Evolutionary conservation across 2,888 invertebrate species (phyloP), one percentile per base, ranked within the genome.

Genomic region (Nemapogon koenigi): DNA sequence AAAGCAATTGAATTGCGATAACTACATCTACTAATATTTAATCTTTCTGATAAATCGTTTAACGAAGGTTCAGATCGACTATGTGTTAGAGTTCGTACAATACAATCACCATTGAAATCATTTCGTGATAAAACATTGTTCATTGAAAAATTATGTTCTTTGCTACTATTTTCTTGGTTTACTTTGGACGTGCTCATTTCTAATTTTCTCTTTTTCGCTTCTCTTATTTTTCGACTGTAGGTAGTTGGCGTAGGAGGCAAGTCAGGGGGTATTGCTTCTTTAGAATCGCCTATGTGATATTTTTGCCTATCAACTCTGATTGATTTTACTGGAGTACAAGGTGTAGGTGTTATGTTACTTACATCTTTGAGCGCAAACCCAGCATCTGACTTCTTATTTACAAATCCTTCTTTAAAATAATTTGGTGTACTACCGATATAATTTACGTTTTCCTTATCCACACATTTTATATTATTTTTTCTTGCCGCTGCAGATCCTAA

Each of bases 331-430:
- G 79, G 72, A 1, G 73, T 76, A 0, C 53, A 56, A 11, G 71
- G 61, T 13, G 65, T 82, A 1, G 84, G 83, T 2, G 84, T 83
- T n/a, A 84, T 69, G 49, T 84, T 85, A 50, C 84, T 84, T 6
- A 84, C 82, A 52, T 85, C 84, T 57, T 83, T 78, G 0, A 84
- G 59, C 7, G 75, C 76, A 38, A 65, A 49, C 1, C 60, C 72
- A 46, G 81, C 82, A 16, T 70, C 53, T 4, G 50, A 41, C 10
- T 59, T 56, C 56, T 83, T 84, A 41, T 82, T 82, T 2, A 67
- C 49, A 16, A 82, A 83, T 2, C 83, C 83, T 46, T 83, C 83
- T 51, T 80, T 83, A 44, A 71, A 84, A 47, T 81, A 81, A 48
- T 83, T 84, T 44, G 84, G 84, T 37, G 84, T 84, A 44, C 81